These are phyloP conservation scores for Okapia johnstoni DNA, from an alignment of 2,113 vertebrate genomes.

Conservation along the genomic window DNA sequence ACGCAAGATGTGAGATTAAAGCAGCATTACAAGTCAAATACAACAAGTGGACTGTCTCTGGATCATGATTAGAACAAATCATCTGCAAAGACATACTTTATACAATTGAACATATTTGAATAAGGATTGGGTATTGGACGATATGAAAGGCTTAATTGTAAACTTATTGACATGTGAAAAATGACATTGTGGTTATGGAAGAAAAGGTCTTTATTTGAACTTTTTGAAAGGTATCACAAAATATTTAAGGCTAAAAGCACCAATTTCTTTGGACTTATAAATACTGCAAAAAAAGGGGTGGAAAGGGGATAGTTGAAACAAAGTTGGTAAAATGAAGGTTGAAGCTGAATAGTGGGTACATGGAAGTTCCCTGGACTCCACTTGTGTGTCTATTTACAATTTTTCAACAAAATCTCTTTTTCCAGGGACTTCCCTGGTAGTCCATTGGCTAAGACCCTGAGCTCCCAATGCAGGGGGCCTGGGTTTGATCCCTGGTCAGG, in stretches of 20 bases:
- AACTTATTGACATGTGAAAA: not conserved
- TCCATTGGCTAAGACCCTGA: not conserved
- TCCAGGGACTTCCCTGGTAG: not conserved
- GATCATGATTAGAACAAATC: not conserved
- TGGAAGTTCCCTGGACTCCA: not conserved
- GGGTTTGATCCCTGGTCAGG: not conserved
- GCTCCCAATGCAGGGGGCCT: not conserved
- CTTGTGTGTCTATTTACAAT: not conserved
- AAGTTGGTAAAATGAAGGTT: not conserved
- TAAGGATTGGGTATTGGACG: not conserved
- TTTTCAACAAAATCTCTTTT: not conserved
- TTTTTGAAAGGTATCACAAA: not conserved
- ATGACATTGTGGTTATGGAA: not conserved
- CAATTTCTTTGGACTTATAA: not conserved
- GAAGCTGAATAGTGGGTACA: accelerated
- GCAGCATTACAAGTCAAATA: not conserved
- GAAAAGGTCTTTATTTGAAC: not conserved
- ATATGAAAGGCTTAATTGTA: not conserved
- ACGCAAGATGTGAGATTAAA: not conserved
- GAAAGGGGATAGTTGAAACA: not conserved
- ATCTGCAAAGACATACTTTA: not conserved
- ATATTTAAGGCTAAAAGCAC: not conserved
- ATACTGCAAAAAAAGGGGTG: not conserved
- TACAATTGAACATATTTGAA: not conserved
- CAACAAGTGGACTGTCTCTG: not conserved